Evolutionary conservation across 2,113 vertebrate genomes (phyloP).

Genomic region (Proterorhinus semilunaris): DNA sequence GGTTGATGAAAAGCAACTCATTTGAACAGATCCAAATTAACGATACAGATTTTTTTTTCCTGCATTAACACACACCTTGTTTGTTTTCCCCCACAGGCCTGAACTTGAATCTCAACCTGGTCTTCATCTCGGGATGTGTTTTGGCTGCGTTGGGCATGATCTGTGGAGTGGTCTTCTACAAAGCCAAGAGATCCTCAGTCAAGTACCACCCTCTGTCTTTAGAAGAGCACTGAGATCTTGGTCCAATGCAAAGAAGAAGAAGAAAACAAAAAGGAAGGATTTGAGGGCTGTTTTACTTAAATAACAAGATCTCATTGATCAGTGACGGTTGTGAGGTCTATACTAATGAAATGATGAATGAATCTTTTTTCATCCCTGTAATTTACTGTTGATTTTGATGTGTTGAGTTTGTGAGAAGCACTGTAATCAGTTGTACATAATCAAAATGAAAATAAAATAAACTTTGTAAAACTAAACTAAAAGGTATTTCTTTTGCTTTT

Average conservation of each 20-base stretch:
- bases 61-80: neutral
- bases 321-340: no score
- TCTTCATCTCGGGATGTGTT: slow-evolving; percentile 60
- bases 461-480: no score
- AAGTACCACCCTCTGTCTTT: slow-evolving; percentile 49
- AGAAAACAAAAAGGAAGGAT: neutral
- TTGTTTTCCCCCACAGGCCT: neutral
- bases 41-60: neutral
- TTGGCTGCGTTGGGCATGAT: slow-evolving; percentile 58
- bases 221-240: neutral
- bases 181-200: slow-evolving; percentile 26
- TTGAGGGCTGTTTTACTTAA: neutral
- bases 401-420: no score
- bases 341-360: no score
- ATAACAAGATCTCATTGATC: no score
- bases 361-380: no score
- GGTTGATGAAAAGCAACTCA: neutral
- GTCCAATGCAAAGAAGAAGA: neutral
- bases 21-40: neutral
- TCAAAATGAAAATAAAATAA: no score
- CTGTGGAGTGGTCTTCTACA: slow-evolving; percentile 53
- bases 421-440: no score
- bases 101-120: slow-evolving; percentile 58
- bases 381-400: no score
- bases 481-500: no score